These are phyloP conservation scores for Epizoanthus stellaris DNA, from an alignment of 92 coral and sea anemone genomes.

Conservation along the genomic window DNA sequence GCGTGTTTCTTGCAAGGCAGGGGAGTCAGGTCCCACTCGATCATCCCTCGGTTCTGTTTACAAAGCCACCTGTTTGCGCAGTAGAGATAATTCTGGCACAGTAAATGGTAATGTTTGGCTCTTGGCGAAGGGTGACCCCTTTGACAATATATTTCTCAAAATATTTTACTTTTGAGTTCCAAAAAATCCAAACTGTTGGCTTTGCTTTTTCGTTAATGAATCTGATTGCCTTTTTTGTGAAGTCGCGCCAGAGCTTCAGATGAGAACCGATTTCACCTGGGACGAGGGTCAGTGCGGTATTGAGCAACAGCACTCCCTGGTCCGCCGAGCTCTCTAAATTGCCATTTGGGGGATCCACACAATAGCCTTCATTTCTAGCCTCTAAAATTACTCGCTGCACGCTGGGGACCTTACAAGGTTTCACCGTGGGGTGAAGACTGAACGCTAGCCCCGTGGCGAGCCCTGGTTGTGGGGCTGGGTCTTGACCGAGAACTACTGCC, in stretches of 20 bases:
- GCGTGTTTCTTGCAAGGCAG: constrained; percentile 61
- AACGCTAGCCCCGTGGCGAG: constrained; percentile 71
- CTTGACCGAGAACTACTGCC: constrained; percentile 63
- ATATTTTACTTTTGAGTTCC: constrained; percentile 63
- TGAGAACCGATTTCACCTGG: constrained; percentile 57
- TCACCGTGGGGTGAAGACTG: constrained; percentile 52
- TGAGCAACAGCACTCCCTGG: constrained; percentile 63
- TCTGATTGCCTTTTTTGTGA: constrained; percentile 40
- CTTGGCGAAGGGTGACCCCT: constrained; percentile 74
- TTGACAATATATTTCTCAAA: constrained; percentile 44
- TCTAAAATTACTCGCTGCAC: constrained; percentile 69
- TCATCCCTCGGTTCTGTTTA: constrained; percentile 43
- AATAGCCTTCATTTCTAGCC: constrained; percentile 68
- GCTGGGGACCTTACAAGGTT: constrained; percentile 58
- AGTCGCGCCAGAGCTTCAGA: constrained; percentile 51
- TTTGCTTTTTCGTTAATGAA: constrained; percentile 48
- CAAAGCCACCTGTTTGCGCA: constrained; percentile 64
- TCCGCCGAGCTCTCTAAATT: constrained; percentile 53
- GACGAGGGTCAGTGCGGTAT: constrained; percentile 61
- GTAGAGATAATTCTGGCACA: constrained; percentile 59
- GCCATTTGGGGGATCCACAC: constrained; percentile 49
- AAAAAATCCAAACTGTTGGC: constrained; percentile 65
- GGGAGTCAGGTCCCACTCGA: constrained; percentile 67
- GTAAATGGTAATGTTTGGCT: too few species aligned
- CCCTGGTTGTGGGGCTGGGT: constrained; percentile 77